Base-by-base conservation (phyloP, 2,888 invertebrate species). In the Napeogenes inachia region DNA sequence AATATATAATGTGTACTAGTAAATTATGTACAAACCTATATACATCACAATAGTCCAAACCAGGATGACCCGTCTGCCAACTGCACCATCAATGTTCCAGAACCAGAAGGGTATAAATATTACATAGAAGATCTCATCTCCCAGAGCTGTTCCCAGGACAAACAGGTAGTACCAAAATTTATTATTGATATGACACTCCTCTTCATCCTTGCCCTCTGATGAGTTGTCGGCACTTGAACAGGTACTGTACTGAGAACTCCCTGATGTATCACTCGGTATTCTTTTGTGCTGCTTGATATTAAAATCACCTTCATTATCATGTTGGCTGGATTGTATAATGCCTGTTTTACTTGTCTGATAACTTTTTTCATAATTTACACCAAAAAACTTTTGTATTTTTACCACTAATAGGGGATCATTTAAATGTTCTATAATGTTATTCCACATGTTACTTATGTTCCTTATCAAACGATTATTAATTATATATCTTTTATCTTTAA, bases 91-190 rank as follows among this genome's bases (percentile, higher is more conserved):
- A 63, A 98, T 92, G 84, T 98, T 98, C 98, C 98, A 98, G 78
- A 97, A 95, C 95, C 97, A 96, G 82, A 97, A 97, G 1, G 98
- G 97, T 76, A 97, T 97, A 78, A 97, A 97, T n/a, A 94, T 92
- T 2, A 95, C 94, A 84, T 98, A 98, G 83, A 98, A 98, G 67
- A 95, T 91, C 87, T 98, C 98, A 85, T 98, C 97, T 0, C 98
- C 98, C 30, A 98, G 85, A 66, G 95, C 94, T 0, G 97, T 97
- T 21, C 97, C 97, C 77, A 97, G 92, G 30, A 93, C 84, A 81
- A 98, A 98, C 66, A 97, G 77, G 81, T 95, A 96, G 85, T 96
- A 96, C 94, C 97, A 96, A 76, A 95, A 94, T 75, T 92, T 92
- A 81, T 95, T 96, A 56, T 91, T 92, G 62, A 96, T 92, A 56